Evolutionary conservation across 1,140 invertebrate species (phyloP), one percentile per base, ranked within the genome.

Genomic region (Leptoteleia sp.): DNA sequence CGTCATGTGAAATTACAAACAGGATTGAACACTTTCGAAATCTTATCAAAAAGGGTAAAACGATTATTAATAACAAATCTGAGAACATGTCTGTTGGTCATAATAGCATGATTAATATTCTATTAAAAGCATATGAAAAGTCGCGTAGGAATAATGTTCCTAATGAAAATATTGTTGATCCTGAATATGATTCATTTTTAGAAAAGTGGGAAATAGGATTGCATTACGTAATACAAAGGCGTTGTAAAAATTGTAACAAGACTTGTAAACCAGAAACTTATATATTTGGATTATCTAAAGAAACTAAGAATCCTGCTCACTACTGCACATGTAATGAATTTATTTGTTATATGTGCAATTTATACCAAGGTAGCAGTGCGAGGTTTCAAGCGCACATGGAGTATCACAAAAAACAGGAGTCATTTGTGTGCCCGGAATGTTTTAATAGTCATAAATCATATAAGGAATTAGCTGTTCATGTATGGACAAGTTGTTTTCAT

Each of bases 401-500:
- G 8, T 87, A 83, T 25, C 88, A 89, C 27, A 79, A 81, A 0
- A 83, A 80, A 17, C 40, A 72, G 2, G 35, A 64, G 3, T 82
- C 79, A 3, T 85, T 77, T 6, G 9, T 25, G 1, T 89, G 88
- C 50, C 87, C 88, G 0, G 85, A 88, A 11, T 89, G 88, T 27
- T 77, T 80, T 1, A 22, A 43, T 4, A 79, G 42, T n/a, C 87
- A 82, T 33, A 0, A 40, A 0, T 54, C 79, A 1, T 73, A 68
- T 4, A 52, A 42, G 17, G 62, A 77, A 17, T 48, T 89, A 3
- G 85, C 85, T 5, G 25, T 82, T 4, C 88, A 89, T 15, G 67
- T 79, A 1, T 89, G 88, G 87, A 84, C 84, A 0, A 59, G 37
- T 8, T 89, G 88, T 16, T 87, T 87, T 29, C 87, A 89, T 38